Evolutionary conservation across 2,113 vertebrate species (phyloP).

Genomic region (Lophochroa leadbeateri): DNA sequence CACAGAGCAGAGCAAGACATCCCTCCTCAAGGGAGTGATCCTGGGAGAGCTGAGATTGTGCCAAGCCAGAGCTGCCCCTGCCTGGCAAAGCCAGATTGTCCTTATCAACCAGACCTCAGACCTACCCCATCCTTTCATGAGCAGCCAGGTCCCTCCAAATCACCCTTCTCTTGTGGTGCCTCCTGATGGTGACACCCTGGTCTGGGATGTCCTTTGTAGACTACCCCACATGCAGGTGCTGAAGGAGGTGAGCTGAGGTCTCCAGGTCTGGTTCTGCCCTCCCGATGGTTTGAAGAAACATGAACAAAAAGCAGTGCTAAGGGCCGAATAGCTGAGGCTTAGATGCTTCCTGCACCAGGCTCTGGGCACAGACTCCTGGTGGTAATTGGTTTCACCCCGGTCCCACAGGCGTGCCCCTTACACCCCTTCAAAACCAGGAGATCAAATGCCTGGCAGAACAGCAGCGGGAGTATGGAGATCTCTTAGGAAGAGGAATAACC

Average conservation of each 20-base stretch:
- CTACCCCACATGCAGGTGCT: neutral
- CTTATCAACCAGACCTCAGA: neutral
- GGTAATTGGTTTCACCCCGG: neutral
- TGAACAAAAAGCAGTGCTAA: neutral
- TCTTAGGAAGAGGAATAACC: neutral
- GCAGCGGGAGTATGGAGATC: neutral
- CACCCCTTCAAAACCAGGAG: neutral
- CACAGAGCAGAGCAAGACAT: neutral
- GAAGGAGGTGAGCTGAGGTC: neutral
- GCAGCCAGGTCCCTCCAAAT: neutral
- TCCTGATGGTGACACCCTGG: neutral
- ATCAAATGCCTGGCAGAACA: neutral
- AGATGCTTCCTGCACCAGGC: neutral
- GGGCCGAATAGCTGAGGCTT: no score
- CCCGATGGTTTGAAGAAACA: neutral
- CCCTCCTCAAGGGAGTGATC: neutral
- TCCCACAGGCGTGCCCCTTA: accelerated
- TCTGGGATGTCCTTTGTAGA: neutral
- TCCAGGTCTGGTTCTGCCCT: neutral
- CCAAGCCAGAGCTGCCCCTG: neutral
- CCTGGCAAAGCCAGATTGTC: neutral
- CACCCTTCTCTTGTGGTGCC: neutral
- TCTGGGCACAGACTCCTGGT: neutral
- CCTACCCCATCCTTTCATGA: neutral
- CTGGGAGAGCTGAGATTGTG: neutral